phyloP scores from a whole-genome alignment of 2,113 vertebrate species.

The Tiliqua scincoides region DNA sequence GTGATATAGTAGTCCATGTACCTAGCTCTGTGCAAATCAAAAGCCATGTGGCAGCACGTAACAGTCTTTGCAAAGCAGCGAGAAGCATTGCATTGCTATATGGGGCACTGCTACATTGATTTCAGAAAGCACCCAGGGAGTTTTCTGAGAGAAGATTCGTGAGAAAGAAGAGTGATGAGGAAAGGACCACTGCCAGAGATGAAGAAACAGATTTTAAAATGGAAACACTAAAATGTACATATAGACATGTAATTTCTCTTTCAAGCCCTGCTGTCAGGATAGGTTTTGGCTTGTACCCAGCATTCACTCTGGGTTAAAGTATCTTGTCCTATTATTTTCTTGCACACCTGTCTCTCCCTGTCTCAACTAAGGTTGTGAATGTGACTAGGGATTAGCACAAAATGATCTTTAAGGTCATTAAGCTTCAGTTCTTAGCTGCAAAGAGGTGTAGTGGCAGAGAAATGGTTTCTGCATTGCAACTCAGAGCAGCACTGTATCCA shows the following conservation, averaged over 20 bases:
- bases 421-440: neutral
- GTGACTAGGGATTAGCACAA: neutral
- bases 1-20: constrained; percentile 41
- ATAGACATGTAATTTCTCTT: neutral
- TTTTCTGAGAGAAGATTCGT: constrained; percentile 3
- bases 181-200: constrained; percentile 9
- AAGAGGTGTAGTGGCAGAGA: neutral
- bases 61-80: constrained; percentile 50
- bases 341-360: neutral
- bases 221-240: neutral
- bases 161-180: constrained; percentile 31
- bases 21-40: constrained; percentile 54
- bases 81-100: constrained; percentile 48
- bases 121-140: constrained; percentile 28
- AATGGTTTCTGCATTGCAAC: neutral
- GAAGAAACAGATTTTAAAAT: constrained; percentile 6
- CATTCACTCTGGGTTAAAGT: neutral
- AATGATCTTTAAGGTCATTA: neutral
- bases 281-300: neutral
- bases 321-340: neutral
- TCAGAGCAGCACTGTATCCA: neutral
- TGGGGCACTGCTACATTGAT: constrained; percentile 19
- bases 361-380: neutral
- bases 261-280: constrained; percentile 8
- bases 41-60: constrained; percentile 66